Percentiles rank a stretch among this genome's conserved stretches.
Evolutionary conservation across 2,888 invertebrate genomes (phyloP).

Genomic region (Anoplius nigerrimus): DNA sequence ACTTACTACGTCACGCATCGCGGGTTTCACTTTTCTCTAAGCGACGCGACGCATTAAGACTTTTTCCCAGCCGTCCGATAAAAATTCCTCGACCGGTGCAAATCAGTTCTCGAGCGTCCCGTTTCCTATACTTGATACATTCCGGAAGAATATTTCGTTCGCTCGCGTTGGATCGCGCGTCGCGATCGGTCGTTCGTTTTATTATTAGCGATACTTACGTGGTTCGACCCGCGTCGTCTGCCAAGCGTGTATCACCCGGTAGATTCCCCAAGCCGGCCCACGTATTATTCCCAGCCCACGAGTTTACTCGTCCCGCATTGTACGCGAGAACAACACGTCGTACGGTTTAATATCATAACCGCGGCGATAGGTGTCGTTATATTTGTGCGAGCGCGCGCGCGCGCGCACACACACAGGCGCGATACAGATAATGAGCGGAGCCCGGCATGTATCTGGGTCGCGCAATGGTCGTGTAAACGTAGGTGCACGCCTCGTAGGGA

Average conservation of each 20-base stretch:
- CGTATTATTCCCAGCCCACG: conserved; percentile 27
- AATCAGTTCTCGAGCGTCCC: too few species aligned
- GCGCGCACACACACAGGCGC: background rate
- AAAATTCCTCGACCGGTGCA: too few species aligned
- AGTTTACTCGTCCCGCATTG: conserved; percentile 38
- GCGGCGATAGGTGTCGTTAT: conserved; percentile 16
- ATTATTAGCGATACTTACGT: too few species aligned
- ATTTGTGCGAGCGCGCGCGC: conserved; percentile 8
- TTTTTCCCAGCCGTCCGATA: too few species aligned
- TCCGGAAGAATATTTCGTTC: too few species aligned
- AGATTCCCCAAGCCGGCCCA: conserved; percentile 20
- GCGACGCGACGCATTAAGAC: too few species aligned
- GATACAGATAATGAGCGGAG: background rate
- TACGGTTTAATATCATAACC: conserved; percentile 44
- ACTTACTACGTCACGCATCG: too few species aligned
- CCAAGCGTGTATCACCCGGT: conserved; percentile 28
- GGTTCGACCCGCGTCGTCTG: background rate
- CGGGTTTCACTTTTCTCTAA: too few species aligned
- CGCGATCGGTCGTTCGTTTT: too few species aligned
- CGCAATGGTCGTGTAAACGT: conserved; percentile 11
- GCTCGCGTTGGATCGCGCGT: too few species aligned
- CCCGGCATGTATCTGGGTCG: conserved; percentile 22
- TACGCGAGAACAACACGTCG: conserved; percentile 45
- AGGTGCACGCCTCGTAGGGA: background rate
- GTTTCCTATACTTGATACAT: too few species aligned